Evolutionary conservation across 2,797 vertebrate species (phyloP), one percentile per base, ranked within the genome.

Genomic region (Gymnothorax javanicus): DNA sequence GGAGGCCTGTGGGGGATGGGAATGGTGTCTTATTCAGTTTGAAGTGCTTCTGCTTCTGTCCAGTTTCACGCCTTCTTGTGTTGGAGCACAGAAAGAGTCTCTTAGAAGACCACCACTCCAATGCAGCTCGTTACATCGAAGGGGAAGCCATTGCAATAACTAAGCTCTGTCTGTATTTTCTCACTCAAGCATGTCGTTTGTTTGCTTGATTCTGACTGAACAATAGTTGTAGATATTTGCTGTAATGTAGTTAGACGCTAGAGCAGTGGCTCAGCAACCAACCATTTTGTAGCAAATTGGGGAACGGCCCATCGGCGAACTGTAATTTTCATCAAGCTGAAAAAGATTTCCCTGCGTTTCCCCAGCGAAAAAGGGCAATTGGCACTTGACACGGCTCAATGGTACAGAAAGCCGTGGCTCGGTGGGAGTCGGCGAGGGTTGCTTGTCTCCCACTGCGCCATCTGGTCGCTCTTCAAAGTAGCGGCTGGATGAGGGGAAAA

Each of bases 381-480:
- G 52, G 43, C 73, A 50, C 15, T 2, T 1, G 73, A 52, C 73
- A 20, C 12, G 69, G 27, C 43, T 17, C 43, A 0, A 4, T 43
- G 15, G 17, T 79, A 6, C 20, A 11, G 9, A 75, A 75, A 75
- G 8, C 67, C 27, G 11, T 13, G 73, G 33, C 59, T 27, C 20
- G 60, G 73, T 27, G 58, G 52, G 85, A 75, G 33, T 56, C 11
- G 23, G 9, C 57, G 17, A 27, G 43, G 27, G 20, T 23, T 17
- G 33, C 85, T 27, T n/a, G 20, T 54, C 62, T 69, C 71, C 82
- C 86, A 13, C 71, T 9, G 75, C 84, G 27, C 87, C 87, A 87
- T 87, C 87, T 87, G 87, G 75, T 43, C 69, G n/a, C 87, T 43
- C 75, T 85, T 87, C 83, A 33, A 50, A 23, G 50, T 17, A 75